Evolutionary conservation across 30 jellyfish, hydroid and myxozoan genomes (phyloP).

Genomic region (Chrysaora quinquecirrha): DNA sequence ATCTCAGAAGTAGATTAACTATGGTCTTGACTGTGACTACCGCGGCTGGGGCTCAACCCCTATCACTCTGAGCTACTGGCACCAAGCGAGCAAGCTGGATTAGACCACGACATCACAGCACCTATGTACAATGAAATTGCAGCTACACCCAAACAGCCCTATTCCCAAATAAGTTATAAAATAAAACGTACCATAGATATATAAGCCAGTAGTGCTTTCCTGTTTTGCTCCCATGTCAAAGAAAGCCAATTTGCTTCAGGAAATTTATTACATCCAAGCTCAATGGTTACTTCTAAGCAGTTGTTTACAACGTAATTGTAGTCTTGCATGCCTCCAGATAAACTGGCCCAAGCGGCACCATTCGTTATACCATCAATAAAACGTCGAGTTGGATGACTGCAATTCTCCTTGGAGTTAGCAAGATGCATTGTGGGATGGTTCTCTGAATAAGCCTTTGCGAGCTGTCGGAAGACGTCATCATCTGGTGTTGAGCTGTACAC

Average conservation of each 20-base stretch:
- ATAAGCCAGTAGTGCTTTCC: slow-evolving; percentile 78
- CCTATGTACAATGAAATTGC: too few relatives aligned
- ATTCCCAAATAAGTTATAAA: too few relatives aligned
- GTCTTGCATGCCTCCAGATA: slow-evolving; percentile 99
- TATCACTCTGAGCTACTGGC: too few relatives aligned
- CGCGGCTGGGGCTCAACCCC: too few relatives aligned
- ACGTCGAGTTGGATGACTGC: slow-evolving; percentile 85
- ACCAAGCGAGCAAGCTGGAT: too few relatives aligned
- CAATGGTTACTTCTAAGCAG: slow-evolving; percentile 97
- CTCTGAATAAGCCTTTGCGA: slow-evolving; percentile 97
- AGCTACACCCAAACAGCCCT: too few relatives aligned
- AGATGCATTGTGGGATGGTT: slow-evolving; percentile 99
- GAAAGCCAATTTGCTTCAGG: slow-evolving; percentile 76
- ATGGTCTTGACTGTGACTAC: too few relatives aligned
- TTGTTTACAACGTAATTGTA: slow-evolving; percentile 88
- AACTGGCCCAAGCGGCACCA: slow-evolving; percentile 99
- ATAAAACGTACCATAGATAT: slow-evolving; percentile 88
- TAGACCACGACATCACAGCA: too few relatives aligned
- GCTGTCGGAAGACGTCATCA: slow-evolving; percentile 96
- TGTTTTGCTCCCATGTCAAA: slow-evolving; percentile 86
- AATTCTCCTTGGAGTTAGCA: slow-evolving; percentile 93
- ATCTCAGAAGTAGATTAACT: too few relatives aligned
- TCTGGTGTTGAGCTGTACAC: slow-evolving; percentile 99
- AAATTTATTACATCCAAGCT: slow-evolving; percentile 91
- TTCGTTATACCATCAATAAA: slow-evolving; percentile 97